Percentiles rank a stretch among this genome's conserved stretches.
phyloP scores from a whole-genome alignment of 1,140 invertebrate genomes.

The Hetaerina americana region DNA sequence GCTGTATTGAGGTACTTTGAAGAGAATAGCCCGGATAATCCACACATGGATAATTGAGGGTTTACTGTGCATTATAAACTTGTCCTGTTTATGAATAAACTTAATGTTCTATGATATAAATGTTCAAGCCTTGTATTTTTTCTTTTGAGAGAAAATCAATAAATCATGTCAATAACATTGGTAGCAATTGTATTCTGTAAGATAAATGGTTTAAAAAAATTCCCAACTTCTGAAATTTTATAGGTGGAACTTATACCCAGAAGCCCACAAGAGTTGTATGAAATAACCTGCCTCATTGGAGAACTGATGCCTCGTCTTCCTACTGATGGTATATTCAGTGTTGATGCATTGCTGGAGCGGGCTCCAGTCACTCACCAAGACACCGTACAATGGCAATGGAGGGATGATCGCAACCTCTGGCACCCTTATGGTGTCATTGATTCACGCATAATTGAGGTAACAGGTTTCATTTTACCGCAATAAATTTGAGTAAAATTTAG shows the following conservation, averaged over 20 bases:
- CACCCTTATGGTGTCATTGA: slow-evolving; percentile 59
- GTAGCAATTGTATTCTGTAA: too few species aligned
- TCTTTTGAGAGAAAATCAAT: too few species aligned
- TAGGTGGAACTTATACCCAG: slow-evolving; percentile 75
- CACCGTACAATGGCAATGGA: slow-evolving; percentile 89
- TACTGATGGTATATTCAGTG: slow-evolving; percentile 83
- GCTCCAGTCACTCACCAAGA: slow-evolving; percentile 51
- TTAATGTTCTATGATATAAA: too few species aligned
- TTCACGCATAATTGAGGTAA: slow-evolving; percentile 68
- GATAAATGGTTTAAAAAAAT: not conserved
- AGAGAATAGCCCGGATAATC: too few species aligned
- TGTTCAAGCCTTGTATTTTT: too few species aligned
- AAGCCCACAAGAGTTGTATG: slow-evolving; percentile 89
- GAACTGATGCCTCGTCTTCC: slow-evolving; percentile 92
- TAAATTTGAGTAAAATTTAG: too few species aligned
- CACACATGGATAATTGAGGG: too few species aligned
- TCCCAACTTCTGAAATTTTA: slow-evolving; percentile 5
- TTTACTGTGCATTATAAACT: too few species aligned
- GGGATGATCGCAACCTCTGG: slow-evolving; percentile 67
- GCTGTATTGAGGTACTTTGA: too few species aligned
- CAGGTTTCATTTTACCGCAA: slow-evolving; percentile 6
- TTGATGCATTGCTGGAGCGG: slow-evolving; percentile 73
- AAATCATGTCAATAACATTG: too few species aligned
- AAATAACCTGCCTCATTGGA: slow-evolving; percentile 90
- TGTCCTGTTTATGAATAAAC: too few species aligned